These are phyloP conservation scores for Dermochelys coriacea DNA, from an alignment of 2,797 vertebrate species.

Conservation along the genomic window DNA sequence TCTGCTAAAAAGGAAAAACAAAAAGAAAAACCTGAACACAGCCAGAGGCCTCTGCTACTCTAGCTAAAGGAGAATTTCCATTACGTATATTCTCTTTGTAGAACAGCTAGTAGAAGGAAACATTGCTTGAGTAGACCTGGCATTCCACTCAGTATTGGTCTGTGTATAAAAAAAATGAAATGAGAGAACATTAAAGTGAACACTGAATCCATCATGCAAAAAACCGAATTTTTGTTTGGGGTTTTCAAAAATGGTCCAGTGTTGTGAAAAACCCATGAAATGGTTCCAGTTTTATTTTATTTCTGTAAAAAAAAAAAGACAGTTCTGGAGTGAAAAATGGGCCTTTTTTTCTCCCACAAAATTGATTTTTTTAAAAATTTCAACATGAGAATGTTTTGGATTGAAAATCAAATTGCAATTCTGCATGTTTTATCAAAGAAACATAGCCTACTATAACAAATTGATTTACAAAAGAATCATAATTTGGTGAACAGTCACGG, in stretches of 20 bases:
- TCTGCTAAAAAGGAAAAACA: background rate
- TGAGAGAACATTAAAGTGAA: background rate
- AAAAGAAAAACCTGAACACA: background rate
- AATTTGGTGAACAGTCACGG: no score
- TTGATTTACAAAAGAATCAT: background rate
- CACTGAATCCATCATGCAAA: background rate
- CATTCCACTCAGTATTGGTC: background rate
- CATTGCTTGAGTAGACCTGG: background rate
- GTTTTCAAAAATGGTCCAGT: background rate
- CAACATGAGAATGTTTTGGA: background rate
- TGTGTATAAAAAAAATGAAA: background rate
- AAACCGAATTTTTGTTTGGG: background rate
- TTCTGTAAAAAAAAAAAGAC: background rate
- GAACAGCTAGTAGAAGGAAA: background rate
- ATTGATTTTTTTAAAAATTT: background rate
- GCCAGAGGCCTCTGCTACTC: background rate
- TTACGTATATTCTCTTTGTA: rapidly evolving
- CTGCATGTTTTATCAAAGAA: background rate
- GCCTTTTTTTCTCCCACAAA: background rate
- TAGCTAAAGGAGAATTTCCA: background rate
- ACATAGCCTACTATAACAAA: background rate
- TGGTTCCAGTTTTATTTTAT: background rate
- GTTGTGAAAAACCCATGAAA: background rate
- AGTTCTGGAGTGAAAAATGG: background rate
- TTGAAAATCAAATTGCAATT: background rate